These are phyloP conservation scores for Diplodus sargus DNA, from an alignment of 2,797 vertebrate species.

Conservation along the genomic window DNA sequence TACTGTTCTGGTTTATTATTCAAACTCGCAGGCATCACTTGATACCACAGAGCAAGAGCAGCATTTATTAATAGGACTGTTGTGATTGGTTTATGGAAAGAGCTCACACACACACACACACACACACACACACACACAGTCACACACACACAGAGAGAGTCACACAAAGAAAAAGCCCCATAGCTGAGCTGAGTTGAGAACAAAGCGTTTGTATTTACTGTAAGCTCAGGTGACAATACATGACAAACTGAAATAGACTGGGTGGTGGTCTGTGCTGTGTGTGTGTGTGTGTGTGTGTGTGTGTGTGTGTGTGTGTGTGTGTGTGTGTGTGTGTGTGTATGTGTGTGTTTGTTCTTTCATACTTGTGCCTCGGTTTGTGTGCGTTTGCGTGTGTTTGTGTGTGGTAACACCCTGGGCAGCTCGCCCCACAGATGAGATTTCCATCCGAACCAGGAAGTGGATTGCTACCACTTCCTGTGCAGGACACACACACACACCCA, in stretches of 20 bases:
- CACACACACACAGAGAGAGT: slow-evolving; percentile 1
- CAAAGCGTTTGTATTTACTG: slow-evolving; percentile 76
- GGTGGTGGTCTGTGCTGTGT: slow-evolving; percentile 70
- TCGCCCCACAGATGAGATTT: slow-evolving; percentile 90
- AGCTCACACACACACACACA: slow-evolving; percentile 40
- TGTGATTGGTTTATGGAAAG: slow-evolving; percentile 58
- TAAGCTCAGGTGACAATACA: slow-evolving; percentile 82
- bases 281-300: slow-evolving; percentile 34
- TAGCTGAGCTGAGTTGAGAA: slow-evolving; percentile 61
- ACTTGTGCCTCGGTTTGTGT: slow-evolving; percentile 46
- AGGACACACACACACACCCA: slow-evolving; percentile 73
- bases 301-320: slow-evolving; percentile 48
- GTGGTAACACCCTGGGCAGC: slow-evolving; percentile 80
- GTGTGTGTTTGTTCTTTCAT: slow-evolving; percentile 39
- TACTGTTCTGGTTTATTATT: slow-evolving; percentile 6
- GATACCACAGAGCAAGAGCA: slow-evolving; percentile 51
- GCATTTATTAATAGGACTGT: slow-evolving; percentile 46
- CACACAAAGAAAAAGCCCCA: slow-evolving; percentile 47
- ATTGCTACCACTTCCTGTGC: slow-evolving; percentile 93
- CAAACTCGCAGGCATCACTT: slow-evolving; percentile 24
- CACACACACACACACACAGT: slow-evolving; percentile 54
- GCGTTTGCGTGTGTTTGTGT: slow-evolving; percentile 43
- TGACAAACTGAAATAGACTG: slow-evolving; percentile 81
- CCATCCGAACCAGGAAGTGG: slow-evolving; percentile 90
- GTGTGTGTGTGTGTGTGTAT: slow-evolving; percentile 47